These are phyloP conservation scores for Steinernema scapterisci DNA, from an alignment of 2,888 invertebrate species.

Conservation along the genomic window DNA sequence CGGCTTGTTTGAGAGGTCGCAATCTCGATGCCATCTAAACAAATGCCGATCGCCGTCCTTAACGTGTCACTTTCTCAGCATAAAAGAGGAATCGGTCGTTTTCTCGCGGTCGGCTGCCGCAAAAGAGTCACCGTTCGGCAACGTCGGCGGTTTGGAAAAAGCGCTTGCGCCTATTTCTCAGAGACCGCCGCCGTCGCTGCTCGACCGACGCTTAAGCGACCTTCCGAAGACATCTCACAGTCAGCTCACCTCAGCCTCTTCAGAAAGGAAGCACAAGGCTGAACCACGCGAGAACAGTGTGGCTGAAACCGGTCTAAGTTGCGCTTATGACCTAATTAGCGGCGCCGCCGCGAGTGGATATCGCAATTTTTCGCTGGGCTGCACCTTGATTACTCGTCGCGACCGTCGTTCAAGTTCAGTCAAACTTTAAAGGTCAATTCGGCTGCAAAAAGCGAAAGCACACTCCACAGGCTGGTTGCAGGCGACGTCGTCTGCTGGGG, in stretches of 20 bases:
- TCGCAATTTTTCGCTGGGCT: neutral
- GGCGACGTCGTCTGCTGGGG: neutral
- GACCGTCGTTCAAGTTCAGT: constrained; percentile 15
- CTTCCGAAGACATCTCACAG: neutral
- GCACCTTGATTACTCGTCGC: neutral
- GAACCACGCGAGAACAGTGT: neutral
- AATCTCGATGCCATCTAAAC: too few species aligned
- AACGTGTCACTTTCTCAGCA: neutral
- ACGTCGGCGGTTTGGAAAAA: neutral
- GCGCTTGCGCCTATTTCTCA: neutral
- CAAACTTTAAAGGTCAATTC: constrained; percentile 20
- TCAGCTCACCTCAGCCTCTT: neutral
- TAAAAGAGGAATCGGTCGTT: neutral
- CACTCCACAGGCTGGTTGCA: neutral
- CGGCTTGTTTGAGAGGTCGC: neutral
- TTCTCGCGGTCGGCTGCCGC: too few species aligned
- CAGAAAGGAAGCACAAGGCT: neutral
- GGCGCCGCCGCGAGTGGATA: neutral
- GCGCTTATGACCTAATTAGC: constrained; percentile 6
- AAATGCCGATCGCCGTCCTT: neutral
- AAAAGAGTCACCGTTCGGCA: neutral
- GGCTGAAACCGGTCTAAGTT: neutral
- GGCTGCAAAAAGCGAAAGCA: constrained; percentile 10
- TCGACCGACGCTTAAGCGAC: neutral
- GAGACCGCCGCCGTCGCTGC: neutral